Conservation (phyloP, 1,140 invertebrate species). For the Pemphigus obesinymphae region DNA sequence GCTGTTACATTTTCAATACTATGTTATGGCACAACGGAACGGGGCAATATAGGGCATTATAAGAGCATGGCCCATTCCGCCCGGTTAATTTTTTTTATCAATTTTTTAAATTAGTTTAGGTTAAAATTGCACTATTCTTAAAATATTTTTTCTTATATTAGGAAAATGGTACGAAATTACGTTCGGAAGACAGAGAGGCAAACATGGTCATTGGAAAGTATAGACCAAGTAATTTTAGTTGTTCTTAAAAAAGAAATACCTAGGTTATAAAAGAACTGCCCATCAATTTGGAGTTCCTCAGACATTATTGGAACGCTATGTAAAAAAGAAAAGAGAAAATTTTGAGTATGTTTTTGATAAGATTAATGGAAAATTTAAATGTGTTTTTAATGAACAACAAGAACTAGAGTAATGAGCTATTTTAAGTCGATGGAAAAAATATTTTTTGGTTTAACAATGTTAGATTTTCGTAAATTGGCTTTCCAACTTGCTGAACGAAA, state of each 20-base stretch:
- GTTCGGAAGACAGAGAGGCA: background rate
- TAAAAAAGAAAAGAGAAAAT: slow-evolving; percentile 22
- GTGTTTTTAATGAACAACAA: background rate
- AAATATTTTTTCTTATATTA: too few relatives aligned
- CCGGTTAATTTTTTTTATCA: too few relatives aligned
- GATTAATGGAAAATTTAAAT: background rate
- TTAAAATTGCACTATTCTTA: too few relatives aligned
- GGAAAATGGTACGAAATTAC: background rate
- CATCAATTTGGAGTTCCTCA: slow-evolving; percentile 10
- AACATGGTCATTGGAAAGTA: background rate
- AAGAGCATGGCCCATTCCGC: too few relatives aligned
- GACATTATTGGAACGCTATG: background rate
- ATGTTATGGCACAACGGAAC: too few relatives aligned
- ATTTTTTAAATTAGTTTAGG: too few relatives aligned
- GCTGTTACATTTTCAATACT: too few relatives aligned
- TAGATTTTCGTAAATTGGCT: slow-evolving; percentile 20
- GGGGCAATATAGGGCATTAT: too few relatives aligned
- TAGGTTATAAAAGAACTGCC: slow-evolving; percentile 15
- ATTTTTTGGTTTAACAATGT: slow-evolving; percentile 15
- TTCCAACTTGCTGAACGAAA: slow-evolving; percentile 34
- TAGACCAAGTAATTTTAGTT: background rate
- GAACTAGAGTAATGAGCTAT: background rate
- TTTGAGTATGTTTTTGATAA: background rate
- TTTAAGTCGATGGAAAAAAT: slow-evolving; percentile 15
- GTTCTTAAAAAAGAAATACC: background rate